Conservation (phyloP, 2,797 vertebrate genomes). For the Tinamus major region DNA sequence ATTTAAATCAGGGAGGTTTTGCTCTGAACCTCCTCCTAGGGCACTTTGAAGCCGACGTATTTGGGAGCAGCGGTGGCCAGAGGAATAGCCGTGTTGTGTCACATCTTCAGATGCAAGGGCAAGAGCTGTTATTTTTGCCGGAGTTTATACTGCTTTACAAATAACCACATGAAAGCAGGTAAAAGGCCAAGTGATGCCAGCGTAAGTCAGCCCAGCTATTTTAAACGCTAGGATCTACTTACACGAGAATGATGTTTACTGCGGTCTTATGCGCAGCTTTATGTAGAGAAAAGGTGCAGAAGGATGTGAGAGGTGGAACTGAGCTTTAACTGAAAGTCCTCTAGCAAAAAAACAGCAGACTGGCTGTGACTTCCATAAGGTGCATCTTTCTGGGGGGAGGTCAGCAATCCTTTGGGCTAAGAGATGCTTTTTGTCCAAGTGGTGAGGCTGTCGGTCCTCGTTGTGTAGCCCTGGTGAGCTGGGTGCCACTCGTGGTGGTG, state of each 20-base stretch:
- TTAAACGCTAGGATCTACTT: slow-evolving; percentile 34
- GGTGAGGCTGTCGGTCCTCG: neutral
- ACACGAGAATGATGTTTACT: neutral
- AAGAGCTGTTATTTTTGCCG: slow-evolving; percentile 34
- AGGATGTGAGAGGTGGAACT: neutral
- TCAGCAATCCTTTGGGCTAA: neutral
- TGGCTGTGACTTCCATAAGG: neutral
- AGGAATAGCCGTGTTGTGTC: neutral
- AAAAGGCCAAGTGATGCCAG: slow-evolving; percentile 35
- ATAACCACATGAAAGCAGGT: slow-evolving; percentile 9
- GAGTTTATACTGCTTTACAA: slow-evolving; percentile 45
- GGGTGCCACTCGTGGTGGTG: neutral
- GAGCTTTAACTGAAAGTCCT: neutral
- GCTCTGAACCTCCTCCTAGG: neutral
- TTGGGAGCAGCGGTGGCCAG: neutral
- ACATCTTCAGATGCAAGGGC: neutral
- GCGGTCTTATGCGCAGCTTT: neutral
- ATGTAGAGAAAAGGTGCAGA: neutral
- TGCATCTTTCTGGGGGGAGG: neutral
- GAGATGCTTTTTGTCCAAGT: neutral
- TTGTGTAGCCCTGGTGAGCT: neutral
- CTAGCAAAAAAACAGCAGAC: neutral
- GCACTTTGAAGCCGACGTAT: neutral
- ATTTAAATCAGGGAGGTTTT: slow-evolving; percentile 28
- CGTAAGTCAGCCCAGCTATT: slow-evolving; percentile 36